phyloP scores from a whole-genome alignment of 2,888 invertebrate species.

The Scelioninae gen. 2 region DNA sequence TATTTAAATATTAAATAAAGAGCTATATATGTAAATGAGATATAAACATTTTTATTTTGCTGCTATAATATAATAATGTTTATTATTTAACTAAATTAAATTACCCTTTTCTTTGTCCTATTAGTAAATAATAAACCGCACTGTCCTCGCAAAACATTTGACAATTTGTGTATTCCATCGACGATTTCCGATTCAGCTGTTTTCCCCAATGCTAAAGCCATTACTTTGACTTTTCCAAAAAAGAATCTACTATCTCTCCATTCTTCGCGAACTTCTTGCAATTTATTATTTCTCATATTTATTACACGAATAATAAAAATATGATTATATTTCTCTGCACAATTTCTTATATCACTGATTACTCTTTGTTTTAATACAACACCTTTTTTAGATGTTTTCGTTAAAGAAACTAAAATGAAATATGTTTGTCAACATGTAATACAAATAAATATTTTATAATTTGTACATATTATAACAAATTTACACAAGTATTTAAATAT shows the following conservation, averaged over 20 bases:
- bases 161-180: conserved; percentile 85
- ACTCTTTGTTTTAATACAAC: conserved; percentile 91
- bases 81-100: not conserved
- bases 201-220: conserved; percentile 93
- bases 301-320: conserved; percentile 93
- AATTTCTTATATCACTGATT: conserved; percentile 89
- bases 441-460: too few species aligned
- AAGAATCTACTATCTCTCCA: conserved; percentile 96
- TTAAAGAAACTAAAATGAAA: conserved; percentile 88
- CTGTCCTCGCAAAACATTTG: conserved; percentile 87
- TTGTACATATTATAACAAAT: too few species aligned
- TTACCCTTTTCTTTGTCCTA: conserved; percentile 85
- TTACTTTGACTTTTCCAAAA: conserved; percentile 98
- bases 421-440: not conserved
- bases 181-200: conserved; percentile 88
- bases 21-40: not conserved
- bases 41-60: too few species aligned
- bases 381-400: conserved; percentile 95
- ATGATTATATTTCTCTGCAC: conserved; percentile 88
- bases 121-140: conserved; percentile 97
- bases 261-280: conserved; percentile 90
- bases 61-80: not conserved
- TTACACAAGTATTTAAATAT: too few species aligned
- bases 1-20: not conserved
- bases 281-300: conserved; percentile 93